phyloP scores from a whole-genome alignment of 2,113 vertebrate species.

The Gopherus flavomarginatus region DNA sequence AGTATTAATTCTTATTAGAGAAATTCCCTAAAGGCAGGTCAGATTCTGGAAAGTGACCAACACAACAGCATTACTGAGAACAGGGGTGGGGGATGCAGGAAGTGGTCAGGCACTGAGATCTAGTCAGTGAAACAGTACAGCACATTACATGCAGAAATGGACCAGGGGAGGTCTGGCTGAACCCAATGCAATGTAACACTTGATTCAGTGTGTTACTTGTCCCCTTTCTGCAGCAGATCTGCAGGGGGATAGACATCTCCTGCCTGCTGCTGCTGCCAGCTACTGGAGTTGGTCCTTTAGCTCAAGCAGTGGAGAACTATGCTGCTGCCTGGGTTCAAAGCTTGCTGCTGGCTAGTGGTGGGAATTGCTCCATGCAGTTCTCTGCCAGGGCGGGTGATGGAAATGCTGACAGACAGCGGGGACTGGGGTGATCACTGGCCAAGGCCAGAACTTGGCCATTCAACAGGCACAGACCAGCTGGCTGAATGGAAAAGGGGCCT shows the following conservation, averaged over 20 bases:
- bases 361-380: not conserved
- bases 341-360: not conserved
- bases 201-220: not conserved
- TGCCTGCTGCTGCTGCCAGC: not conserved
- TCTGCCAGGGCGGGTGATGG: not conserved
- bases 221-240: fast-evolving
- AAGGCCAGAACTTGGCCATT: not conserved
- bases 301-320: not conserved
- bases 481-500: not conserved
- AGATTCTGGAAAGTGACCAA: not conserved
- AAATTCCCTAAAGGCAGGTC: not conserved
- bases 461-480: not conserved
- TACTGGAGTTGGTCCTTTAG: not conserved
- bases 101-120: not conserved
- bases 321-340: not conserved
- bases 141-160: not conserved
- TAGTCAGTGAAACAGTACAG: not conserved
- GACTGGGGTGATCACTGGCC: not conserved
- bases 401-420: not conserved
- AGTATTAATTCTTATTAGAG: not conserved
- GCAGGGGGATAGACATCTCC: not conserved
- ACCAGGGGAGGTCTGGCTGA: not conserved
- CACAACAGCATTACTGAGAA: not conserved
- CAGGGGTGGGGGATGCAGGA: not conserved
- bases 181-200: not conserved